phyloP scores from a whole-genome alignment of 2,888 invertebrate species.

The Lacanobia wlatinum region DNA sequence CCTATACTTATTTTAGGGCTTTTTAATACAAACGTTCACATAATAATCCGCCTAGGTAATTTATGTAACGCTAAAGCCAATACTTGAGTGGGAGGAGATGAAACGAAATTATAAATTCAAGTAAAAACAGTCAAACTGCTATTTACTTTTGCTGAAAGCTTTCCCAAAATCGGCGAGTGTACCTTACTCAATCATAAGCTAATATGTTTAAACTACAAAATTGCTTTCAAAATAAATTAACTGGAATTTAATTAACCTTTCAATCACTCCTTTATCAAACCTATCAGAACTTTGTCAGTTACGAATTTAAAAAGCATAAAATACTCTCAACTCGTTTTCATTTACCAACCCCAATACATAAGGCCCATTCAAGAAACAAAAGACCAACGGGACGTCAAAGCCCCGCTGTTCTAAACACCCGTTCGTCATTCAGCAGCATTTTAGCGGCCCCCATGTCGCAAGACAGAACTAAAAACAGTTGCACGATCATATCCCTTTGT shows the following conservation, averaged over 20 bases:
- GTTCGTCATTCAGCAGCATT: constrained; percentile 62
- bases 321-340: constrained; percentile 13
- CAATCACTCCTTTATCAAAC: not conserved
- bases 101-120: not conserved
- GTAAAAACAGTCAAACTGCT: not conserved
- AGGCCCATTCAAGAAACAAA: constrained; percentile 40
- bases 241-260: constrained; percentile 5
- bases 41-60: no score
- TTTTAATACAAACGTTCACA: no score
- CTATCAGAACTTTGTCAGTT: constrained; percentile 20
- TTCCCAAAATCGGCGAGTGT: not conserved
- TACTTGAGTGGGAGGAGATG: no score
- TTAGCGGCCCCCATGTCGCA: constrained; percentile 66
- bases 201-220: not conserved
- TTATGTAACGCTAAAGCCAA: no score
- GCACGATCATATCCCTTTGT: constrained; percentile 71
- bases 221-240: constrained; percentile 7
- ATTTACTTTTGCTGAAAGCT: not conserved
- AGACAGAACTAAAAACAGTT: constrained; percentile 64
- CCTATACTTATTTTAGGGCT: no score
- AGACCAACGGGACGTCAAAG: constrained; percentile 19
- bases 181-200: not conserved
- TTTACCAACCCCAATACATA: constrained; percentile 15
- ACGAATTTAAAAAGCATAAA: constrained; percentile 8
- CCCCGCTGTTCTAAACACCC: constrained; percentile 33